phyloP scores from a whole-genome alignment of 2,113 vertebrate genomes.

The human region GRCh38 chr2:230800001-230800500 shows the following conservation, averaged over 20 bases:
- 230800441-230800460: background rate
- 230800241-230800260: background rate
- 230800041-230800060: background rate
- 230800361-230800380: background rate
- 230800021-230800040: no score
- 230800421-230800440: background rate
- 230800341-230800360: background rate
- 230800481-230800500: background rate
- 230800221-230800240: background rate
- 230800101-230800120: background rate
- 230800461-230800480: background rate
- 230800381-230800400: background rate
- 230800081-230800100: background rate
- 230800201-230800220: background rate
- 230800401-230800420: background rate
- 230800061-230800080: background rate
- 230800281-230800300: background rate
- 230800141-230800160: background rate
- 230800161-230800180: background rate
- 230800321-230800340: background rate
- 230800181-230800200: background rate
- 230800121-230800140: background rate
- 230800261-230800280: background rate
- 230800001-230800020: no score
- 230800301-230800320: background rate